A percentile compares a stretch with the other conserved stretches of the same genome.
Evolutionary conservation across 1,140 invertebrate genomes (phyloP).

Genomic region (Nautilus pompilius): DNA sequence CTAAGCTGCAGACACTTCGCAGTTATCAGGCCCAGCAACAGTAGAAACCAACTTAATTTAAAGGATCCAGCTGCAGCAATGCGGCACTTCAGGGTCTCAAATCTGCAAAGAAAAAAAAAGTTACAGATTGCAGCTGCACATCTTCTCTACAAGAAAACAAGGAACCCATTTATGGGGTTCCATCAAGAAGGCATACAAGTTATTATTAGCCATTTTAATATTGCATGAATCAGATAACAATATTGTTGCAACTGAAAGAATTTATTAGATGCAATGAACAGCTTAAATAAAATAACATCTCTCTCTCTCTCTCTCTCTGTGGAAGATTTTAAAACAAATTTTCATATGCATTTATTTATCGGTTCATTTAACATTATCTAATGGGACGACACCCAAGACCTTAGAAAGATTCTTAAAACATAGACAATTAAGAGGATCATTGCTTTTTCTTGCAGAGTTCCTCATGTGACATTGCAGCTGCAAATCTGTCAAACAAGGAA

Average conservation of each 20-base stretch:
- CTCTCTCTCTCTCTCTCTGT: no score
- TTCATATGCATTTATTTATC: no score
- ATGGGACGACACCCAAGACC: no score
- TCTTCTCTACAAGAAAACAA: not conserved
- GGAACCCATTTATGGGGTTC: not conserved
- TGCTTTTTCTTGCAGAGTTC: no score
- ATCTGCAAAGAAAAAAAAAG: conserved; percentile 57
- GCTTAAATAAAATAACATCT: not conserved
- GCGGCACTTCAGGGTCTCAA: conserved; percentile 72
- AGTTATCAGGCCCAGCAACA: no score
- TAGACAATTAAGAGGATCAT: no score
- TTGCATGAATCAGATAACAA: not conserved
- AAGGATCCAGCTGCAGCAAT: conserved; percentile 69
- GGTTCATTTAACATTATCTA: no score
- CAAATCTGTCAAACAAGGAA: no score
- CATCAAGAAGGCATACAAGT: not conserved
- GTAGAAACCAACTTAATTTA: conserved; percentile 26
- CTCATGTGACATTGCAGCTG: no score
- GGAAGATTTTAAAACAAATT: no score
- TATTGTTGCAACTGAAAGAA: not conserved
- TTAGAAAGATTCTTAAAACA: no score
- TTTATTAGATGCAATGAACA: not conserved
- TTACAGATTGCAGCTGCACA: not conserved
- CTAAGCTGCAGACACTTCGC: no score
- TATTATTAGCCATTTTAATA: not conserved